Base-by-base conservation (phyloP, 2,888 invertebrate genomes). In the Xestia ashworthii region DNA sequence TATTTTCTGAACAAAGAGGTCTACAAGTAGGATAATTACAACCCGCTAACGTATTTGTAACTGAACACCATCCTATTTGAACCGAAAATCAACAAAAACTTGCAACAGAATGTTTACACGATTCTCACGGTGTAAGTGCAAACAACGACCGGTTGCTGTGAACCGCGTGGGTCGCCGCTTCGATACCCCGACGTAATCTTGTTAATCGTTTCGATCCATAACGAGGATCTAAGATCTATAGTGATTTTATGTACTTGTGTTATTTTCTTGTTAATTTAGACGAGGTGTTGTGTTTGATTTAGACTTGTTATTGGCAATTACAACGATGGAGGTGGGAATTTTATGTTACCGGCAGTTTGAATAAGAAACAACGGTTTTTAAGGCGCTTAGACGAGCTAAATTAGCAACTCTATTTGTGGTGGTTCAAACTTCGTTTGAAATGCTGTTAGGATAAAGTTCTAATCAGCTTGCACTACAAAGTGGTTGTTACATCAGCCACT, bases 161-260 rank as follows among this genome's bases (percentile, higher is more conserved):
- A 76, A 74, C 73, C 71, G 83, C 80, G 85, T 85, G 75, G 85
- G 85, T 77, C 66, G 82, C 58, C 41, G 48, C 68, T 85, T 80
- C 66, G 80, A 77, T 74, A n/a, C 76, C 77, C 72, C 83, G 77
- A 70, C 74, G 84, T 76, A 83, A 83, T 81, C 83, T 78, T 62
- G 86, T 86, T 86, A 83, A 85, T 85, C 81, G 78, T 55, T 83
- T 67, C 78, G 72, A 77, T 81, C 86, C 81, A 85, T 85, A 83
- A 83, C 76, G 74, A 85, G 85, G 71, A 80, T 80, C 71, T 58
- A 38, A 73, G 85, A 85, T 85, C 84, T 79, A 83, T 84, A 12
- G 38, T 55, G 69, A 32, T 68, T 75, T 83, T 83, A 76, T 64
- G 66, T 71, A 32, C 74, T 80, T 69, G 66, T 71, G 50, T 74